Evolutionary conservation across 2,888 invertebrate species (phyloP).

Genomic region (Lycophotia porphyrea): DNA sequence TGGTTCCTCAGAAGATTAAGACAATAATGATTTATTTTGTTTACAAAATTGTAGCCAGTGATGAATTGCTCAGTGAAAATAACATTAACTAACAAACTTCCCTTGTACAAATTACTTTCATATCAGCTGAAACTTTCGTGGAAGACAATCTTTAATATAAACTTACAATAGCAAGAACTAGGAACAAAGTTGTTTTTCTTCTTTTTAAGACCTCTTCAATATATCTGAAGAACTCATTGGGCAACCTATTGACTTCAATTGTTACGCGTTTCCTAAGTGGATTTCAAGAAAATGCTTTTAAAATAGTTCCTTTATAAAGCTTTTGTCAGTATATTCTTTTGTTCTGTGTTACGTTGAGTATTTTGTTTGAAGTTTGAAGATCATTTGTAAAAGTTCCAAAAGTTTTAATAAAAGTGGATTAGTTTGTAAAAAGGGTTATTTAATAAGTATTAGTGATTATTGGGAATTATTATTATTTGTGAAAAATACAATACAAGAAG

Average conservation of each 20-base stretch:
- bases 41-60: background rate
- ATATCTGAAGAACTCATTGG: constrained; percentile 20
- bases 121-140: background rate
- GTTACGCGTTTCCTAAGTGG: background rate
- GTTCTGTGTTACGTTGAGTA: no score
- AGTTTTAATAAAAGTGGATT: constrained; percentile 9
- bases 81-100: background rate
- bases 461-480: no score
- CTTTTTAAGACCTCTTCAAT: constrained; percentile 11
- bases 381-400: constrained; percentile 6
- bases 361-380: constrained; percentile 9
- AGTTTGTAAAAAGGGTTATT: background rate
- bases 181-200: background rate
- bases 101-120: background rate
- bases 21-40: background rate
- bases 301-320: constrained; percentile 14
- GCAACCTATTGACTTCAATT: background rate
- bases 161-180: background rate
- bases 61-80: background rate
- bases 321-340: background rate
- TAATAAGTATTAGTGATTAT: background rate
- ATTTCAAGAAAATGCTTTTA: constrained; percentile 16
- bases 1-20: background rate
- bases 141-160: background rate
- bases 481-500: no score